Percentiles rank a stretch among this genome's conserved stretches.
Evolutionary conservation across 1,140 invertebrate genomes (phyloP).

Genomic region (Orchesella cincta): DNA sequence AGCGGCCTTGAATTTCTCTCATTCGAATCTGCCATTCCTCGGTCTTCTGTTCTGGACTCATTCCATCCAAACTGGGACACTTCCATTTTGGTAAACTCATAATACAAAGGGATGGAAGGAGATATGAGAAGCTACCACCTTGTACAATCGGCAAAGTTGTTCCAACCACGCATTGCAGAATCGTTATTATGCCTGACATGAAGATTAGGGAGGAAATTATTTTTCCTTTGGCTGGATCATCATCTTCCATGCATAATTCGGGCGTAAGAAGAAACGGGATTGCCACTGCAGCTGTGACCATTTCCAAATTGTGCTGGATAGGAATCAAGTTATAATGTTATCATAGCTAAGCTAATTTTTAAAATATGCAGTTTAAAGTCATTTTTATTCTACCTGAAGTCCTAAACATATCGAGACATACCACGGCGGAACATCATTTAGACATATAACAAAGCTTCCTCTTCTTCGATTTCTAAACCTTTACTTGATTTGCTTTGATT

Average conservation of each 20-base stretch:
- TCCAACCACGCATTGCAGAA: constrained; percentile 77
- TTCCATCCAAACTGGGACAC: constrained; percentile 68
- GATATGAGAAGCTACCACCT: constrained; percentile 80
- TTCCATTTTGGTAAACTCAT: constrained; percentile 74
- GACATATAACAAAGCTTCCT: not conserved
- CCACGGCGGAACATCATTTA: constrained; percentile 75
- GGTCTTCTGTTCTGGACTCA: constrained; percentile 46
- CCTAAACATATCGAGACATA: constrained; percentile 80
- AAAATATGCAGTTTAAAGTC: constrained; percentile 25
- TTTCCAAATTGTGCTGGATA: constrained; percentile 80
- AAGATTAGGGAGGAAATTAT: constrained; percentile 88
- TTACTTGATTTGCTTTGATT: not conserved
- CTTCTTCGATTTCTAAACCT: not conserved
- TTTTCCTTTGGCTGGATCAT: constrained; percentile 72
- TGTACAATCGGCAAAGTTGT: constrained; percentile 73
- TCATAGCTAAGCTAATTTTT: constrained; percentile 39
- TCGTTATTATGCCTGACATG: constrained; percentile 79
- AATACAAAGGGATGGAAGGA: constrained; percentile 82
- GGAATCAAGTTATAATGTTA: constrained; percentile 17
- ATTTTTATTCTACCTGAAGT: constrained; percentile 65
- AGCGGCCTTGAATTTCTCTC: constrained; percentile 59
- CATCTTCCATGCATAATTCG: constrained; percentile 76
- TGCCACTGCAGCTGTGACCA: constrained; percentile 84
- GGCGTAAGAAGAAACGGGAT: constrained; percentile 81
- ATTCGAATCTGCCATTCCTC: constrained; percentile 58